Percentiles rank a stretch among this genome's conserved stretches.
phyloP scores from a whole-genome alignment of 2,888 invertebrate genomes.

The Gastracanthus pulcherrimus region DNA sequence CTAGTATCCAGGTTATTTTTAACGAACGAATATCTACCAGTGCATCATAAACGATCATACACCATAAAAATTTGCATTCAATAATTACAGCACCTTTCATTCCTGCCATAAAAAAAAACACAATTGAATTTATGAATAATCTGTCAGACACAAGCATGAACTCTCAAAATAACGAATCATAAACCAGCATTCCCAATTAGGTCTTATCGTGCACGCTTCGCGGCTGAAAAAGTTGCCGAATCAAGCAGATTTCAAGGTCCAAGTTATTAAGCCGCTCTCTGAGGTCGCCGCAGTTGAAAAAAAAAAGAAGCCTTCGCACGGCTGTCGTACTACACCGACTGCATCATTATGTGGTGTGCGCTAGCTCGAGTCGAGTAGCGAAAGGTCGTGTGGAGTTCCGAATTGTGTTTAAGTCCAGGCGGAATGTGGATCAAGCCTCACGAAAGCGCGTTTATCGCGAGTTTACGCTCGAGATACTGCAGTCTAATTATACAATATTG shows the following conservation, averaged over 20 bases:
- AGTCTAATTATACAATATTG: constrained; percentile 30
- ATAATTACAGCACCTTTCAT: too few relatives aligned
- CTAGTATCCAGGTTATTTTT: too few relatives aligned
- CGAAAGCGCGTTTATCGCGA: background rate
- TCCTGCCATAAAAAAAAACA: too few relatives aligned
- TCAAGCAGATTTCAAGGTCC: constrained; percentile 1
- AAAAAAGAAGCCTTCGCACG: background rate
- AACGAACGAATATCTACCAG: too few relatives aligned
- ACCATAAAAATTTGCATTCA: too few relatives aligned
- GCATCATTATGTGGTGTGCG: background rate
- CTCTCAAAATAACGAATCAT: too few relatives aligned
- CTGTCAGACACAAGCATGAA: too few relatives aligned
- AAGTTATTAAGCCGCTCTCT: background rate
- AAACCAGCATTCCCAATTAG: background rate
- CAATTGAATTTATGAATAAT: too few relatives aligned
- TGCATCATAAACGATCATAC: too few relatives aligned
- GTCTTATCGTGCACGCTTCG: background rate
- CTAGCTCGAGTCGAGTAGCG: background rate
- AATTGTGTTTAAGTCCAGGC: background rate
- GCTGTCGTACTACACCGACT: background rate
- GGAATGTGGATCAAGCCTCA: constrained; percentile 8
- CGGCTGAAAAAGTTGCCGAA: background rate
- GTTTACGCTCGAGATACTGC: background rate
- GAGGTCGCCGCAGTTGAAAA: constrained; percentile 10
- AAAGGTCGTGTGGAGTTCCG: background rate